Conservation (phyloP, 2,113 vertebrate genomes). For the Noturus placidus region DNA sequence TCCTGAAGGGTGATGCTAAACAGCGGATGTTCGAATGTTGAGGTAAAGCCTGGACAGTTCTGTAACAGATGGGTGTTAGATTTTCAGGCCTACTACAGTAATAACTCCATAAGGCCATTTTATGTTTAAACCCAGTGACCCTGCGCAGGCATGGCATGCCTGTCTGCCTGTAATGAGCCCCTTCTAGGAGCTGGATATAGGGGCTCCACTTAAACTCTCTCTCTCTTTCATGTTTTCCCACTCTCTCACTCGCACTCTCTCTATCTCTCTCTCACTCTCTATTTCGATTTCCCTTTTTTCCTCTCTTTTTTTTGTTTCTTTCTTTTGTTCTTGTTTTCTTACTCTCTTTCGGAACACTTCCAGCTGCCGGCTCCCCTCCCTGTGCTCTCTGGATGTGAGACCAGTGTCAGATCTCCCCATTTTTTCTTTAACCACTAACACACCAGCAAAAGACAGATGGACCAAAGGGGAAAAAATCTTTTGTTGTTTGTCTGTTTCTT, state of each 20-base stretch:
- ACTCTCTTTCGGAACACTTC: conserved; percentile 41
- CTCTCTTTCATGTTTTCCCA: background rate
- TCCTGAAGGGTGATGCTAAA: conserved; percentile 35
- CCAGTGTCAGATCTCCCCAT: conserved; percentile 24
- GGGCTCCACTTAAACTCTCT: conserved; percentile 32
- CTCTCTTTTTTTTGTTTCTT: conserved; percentile 8
- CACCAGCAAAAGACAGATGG: conserved; percentile 2
- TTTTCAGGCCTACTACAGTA: conserved; percentile 40
- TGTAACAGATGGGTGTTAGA: conserved; percentile 45
- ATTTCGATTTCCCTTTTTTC: background rate
- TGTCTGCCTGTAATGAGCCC: conserved; percentile 47
- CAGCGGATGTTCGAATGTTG: conserved; percentile 1
- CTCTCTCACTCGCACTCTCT: background rate
- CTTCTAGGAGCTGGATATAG: conserved; percentile 39
- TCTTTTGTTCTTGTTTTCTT: conserved; percentile 26
- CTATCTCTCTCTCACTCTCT: background rate
- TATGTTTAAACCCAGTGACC: conserved; percentile 51
- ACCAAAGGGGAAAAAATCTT: conserved; percentile 10
- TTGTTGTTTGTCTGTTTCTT: conserved; percentile 8
- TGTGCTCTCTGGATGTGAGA: background rate
- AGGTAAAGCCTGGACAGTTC: conserved; percentile 33
- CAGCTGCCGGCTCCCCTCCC: conserved; percentile 18
- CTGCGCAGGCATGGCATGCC: conserved; percentile 37
- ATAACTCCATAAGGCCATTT: conserved; percentile 45
- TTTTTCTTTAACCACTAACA: conserved; percentile 35